phyloP scores from a whole-genome alignment of 2,888 invertebrate species.

The Oasisia sp. region DNA sequence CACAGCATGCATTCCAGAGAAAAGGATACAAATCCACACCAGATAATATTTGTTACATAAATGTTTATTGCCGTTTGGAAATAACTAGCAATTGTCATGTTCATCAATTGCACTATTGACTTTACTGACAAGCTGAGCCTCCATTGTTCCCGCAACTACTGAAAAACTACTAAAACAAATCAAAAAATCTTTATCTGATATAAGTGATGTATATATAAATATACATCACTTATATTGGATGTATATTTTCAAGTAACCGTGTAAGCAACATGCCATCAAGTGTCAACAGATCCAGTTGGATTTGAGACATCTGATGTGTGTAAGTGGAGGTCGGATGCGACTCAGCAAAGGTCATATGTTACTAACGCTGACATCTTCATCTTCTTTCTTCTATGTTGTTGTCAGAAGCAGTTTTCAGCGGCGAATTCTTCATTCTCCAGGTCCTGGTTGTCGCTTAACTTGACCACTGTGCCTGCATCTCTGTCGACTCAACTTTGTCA shows the following conservation, averaged over 20 bases:
- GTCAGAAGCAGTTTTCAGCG: not conserved
- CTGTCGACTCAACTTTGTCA: not conserved
- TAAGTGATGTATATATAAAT: not conserved
- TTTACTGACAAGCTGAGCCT: not conserved
- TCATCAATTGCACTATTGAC: conserved; percentile 2
- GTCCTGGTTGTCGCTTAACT: not conserved
- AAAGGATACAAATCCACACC: not conserved
- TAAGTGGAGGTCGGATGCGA: not conserved
- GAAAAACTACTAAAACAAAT: not conserved
- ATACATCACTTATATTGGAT: too few relatives aligned
- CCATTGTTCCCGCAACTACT: not conserved
- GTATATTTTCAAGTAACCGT: too few relatives aligned
- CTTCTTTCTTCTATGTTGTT: not conserved
- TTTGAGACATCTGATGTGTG: not conserved
- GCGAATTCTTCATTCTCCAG: not conserved
- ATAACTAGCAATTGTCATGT: conserved; percentile 12
- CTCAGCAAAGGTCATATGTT: not conserved
- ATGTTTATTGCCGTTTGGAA: not conserved
- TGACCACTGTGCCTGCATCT: not conserved
- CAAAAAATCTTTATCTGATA: not conserved
- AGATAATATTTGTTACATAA: not conserved
- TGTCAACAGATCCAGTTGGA: not conserved
- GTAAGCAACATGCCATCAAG: not conserved
- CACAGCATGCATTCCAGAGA: not conserved
- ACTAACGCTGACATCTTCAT: not conserved